A percentile compares a stretch with the other conserved stretches of the same genome.
phyloP scores from a whole-genome alignment of 2,113 vertebrate genomes.

The Chloropsis hardwickii region DNA sequence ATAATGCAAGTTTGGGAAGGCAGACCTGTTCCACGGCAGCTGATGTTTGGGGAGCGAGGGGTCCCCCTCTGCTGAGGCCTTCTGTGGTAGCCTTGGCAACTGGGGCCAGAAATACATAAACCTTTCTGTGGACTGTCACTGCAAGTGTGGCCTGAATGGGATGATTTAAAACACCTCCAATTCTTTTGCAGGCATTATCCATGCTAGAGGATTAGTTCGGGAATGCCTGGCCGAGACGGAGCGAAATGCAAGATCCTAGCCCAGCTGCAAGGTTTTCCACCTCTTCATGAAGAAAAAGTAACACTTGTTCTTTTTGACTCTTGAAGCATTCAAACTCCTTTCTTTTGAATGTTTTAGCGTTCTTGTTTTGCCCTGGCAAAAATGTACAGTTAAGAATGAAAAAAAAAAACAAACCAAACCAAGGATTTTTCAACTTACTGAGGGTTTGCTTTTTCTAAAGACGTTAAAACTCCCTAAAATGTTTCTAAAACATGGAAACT shows the following conservation, averaged over 20 bases:
- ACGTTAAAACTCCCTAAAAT: not conserved
- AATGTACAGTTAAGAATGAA: slow-evolving; percentile 42
- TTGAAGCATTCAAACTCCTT: slow-evolving; percentile 44
- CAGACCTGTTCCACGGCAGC: not conserved
- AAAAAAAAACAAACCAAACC: not conserved
- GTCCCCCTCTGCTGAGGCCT: not conserved
- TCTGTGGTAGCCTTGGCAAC: not conserved
- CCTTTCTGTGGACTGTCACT: not conserved
- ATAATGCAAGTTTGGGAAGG: not conserved
- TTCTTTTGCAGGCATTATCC: slow-evolving; percentile 87
- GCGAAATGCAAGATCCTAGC: slow-evolving; percentile 93
- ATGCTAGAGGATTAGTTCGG: slow-evolving; percentile 92
- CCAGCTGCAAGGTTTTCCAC: not conserved
- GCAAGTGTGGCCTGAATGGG: not conserved
- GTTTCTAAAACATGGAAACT: slow-evolving; percentile 34
- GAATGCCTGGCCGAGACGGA: slow-evolving; percentile 98
- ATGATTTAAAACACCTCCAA: not conserved
- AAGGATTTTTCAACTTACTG: slow-evolving; percentile 42
- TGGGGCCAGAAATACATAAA: not conserved
- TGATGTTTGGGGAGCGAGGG: not conserved
- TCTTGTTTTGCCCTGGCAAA: slow-evolving; percentile 24
- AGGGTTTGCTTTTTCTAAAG: slow-evolving; percentile 57
- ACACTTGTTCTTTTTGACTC: slow-evolving; percentile 2
- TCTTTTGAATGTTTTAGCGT: slow-evolving; percentile 33
- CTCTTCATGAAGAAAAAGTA: slow-evolving; percentile 24